A percentile compares a stretch with the other conserved stretches of the same genome.
Evolutionary conservation across 2,113 vertebrate genomes (phyloP).

Genomic region (Rhagologus leucostigma): DNA sequence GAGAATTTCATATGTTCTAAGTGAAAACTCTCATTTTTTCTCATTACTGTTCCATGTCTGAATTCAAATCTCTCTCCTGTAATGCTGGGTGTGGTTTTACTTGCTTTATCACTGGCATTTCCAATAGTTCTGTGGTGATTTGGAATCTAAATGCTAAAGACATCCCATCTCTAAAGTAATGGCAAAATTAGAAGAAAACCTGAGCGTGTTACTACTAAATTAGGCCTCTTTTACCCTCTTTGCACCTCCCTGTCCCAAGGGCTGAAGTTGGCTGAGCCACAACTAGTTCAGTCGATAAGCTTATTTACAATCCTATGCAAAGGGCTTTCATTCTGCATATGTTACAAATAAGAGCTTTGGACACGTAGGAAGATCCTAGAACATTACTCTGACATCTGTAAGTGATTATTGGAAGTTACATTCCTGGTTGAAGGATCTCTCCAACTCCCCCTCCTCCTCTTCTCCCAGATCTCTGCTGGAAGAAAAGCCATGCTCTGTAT

Average conservation of each 20-base stretch:
- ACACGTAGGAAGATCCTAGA: slow-evolving; percentile 9
- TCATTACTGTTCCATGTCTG: neutral
- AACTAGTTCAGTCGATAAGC: neutral
- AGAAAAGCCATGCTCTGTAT: neutral
- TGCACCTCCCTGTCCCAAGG: neutral
- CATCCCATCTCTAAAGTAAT: neutral
- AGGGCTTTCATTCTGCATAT: neutral
- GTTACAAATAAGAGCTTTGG: slow-evolving; percentile 30
- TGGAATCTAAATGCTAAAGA: neutral
- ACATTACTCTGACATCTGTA: slow-evolving; percentile 14
- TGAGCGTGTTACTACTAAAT: neutral
- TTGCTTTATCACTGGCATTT: neutral
- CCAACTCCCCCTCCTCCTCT: neutral
- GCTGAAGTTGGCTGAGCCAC: neutral
- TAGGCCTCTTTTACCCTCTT: neutral
- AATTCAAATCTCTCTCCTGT: neutral
- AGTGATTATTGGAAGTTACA: slow-evolving; percentile 23
- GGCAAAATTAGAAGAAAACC: neutral
- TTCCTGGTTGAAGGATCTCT: neutral
- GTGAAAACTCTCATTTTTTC: neutral
- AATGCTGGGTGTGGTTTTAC: neutral
- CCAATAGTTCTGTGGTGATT: neutral
- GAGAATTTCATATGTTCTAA: neutral
- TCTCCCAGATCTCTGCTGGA: neutral
- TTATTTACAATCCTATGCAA: slow-evolving; percentile 13